Evolutionary conservation across 2,888 invertebrate species (phyloP).

Genomic region (Galerucella calmariensis): DNA sequence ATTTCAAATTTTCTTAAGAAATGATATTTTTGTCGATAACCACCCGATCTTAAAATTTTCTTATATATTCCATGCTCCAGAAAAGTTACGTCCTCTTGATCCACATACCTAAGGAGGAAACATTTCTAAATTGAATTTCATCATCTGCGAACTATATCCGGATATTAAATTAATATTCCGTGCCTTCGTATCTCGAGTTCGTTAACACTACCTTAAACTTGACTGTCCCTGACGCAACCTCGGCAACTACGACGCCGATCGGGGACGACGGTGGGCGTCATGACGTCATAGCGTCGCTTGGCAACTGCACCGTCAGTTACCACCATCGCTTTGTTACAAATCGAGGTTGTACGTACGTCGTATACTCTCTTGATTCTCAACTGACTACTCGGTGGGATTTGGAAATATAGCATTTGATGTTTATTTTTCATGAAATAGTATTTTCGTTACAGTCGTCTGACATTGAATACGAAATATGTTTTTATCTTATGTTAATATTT

Average conservation of each 20-base stretch:
- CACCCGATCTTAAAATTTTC: background rate
- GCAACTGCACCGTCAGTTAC: slow-evolving; percentile 44
- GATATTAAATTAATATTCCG: slow-evolving; percentile 26
- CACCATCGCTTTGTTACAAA: slow-evolving; percentile 14
- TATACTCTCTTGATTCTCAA: background rate
- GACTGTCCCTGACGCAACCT: slow-evolving; percentile 59
- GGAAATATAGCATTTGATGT: background rate
- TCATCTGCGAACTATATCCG: slow-evolving; percentile 3
- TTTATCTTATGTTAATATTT: background rate
- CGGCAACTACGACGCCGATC: slow-evolving; percentile 46
- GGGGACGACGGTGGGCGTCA: slow-evolving; percentile 54
- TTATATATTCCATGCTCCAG: background rate
- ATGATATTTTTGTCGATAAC: no score
- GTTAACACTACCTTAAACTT: slow-evolving; percentile 63
- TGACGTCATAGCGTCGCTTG: slow-evolving; percentile 59
- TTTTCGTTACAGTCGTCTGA: background rate
- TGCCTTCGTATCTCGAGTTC: slow-evolving; percentile 50
- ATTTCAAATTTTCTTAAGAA: no score
- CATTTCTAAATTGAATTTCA: slow-evolving; percentile 8
- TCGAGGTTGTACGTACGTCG: background rate
- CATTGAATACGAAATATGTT: background rate
- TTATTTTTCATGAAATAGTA: background rate
- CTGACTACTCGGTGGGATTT: background rate
- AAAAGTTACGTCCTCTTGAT: background rate
- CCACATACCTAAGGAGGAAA: slow-evolving; percentile 17